Evolutionary conservation across 2,888 invertebrate species (phyloP), one percentile per base, ranked within the genome.

Genomic region (Tipula unca): DNA sequence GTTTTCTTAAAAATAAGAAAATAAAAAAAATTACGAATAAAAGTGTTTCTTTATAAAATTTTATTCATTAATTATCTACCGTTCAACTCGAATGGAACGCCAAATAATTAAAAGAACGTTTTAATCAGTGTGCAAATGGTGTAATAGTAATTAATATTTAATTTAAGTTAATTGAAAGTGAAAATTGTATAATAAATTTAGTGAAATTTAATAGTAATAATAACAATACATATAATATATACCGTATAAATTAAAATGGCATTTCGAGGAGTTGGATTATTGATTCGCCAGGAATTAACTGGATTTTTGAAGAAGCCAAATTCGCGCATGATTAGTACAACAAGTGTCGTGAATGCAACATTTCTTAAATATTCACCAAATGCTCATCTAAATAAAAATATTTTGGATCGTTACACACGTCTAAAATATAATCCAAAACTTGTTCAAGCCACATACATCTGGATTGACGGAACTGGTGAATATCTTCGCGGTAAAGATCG

Each of bases 401-500:
- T 96, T 48, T 90, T 95, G 86, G 92, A 92, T 86, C 92, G 94
- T 84, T 98, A 96, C 90, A 92, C 95, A 89, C 93, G 94, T 87
- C 92, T 98, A n/a, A 87, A 89, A 39, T 88, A 89, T n/a, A 89
- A 90, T 85, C 95, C 95, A 4, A 89, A 89, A 85, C 90, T 92
- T 8, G 90, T 93, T 6, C 92, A 94, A 86, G 94, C 93, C 17
- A 93, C 93, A 85, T 96, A 96, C 89, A 91, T 95, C 0, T 96
- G 96, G 96, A 93, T 96, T 86, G 96, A 96, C 88, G 95, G 95
- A 3, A 93, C 93, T 0, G 95, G 95, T 0, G 94, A 95, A 88
- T 91, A 94, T 88, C 87, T 95, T 13, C 92, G 96, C 25, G 92
- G 93, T 54, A 96, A 96, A 89, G 94, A 95, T 85, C 92, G 94